Conservation (phyloP, 1,140 invertebrate genomes). For the Zeugodacus cucurbitae region DNA sequence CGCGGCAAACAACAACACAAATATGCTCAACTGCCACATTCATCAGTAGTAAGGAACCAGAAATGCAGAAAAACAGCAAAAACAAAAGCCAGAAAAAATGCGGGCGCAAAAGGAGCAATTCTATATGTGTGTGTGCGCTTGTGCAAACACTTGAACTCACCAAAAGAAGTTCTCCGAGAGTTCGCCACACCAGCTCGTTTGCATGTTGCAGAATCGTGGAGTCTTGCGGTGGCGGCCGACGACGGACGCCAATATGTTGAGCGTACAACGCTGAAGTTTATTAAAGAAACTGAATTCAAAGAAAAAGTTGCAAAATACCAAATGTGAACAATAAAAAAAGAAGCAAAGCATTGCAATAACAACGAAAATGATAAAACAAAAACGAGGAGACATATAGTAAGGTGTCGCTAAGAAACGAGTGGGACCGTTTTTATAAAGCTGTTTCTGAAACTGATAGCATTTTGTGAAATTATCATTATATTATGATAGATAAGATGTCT, state of each 20-base stretch:
- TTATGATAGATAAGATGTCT: too few species aligned
- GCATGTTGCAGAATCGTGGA: constrained; percentile 5
- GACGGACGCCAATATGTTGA: not conserved
- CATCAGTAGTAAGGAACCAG: not conserved
- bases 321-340: not conserved
- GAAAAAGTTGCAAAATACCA: constrained; percentile 7
- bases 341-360: not conserved
- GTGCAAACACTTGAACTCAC: not conserved
- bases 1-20: not conserved
- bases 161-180: constrained; percentile 15
- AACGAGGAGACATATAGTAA: too few species aligned
- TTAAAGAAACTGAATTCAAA: not conserved
- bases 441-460: too few species aligned
- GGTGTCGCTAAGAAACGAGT: too few species aligned
- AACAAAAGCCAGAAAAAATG: not conserved
- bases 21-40: not conserved
- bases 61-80: not conserved
- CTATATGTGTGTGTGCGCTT: not conserved
- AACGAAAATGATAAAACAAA: not conserved
- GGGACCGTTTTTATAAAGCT: too few species aligned
- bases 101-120: not conserved
- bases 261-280: not conserved
- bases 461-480: too few species aligned
- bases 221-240: not conserved
- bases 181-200: not conserved